phyloP scores from a whole-genome alignment of 2,113 vertebrate genomes.

The Lamprotornis superbus region DNA sequence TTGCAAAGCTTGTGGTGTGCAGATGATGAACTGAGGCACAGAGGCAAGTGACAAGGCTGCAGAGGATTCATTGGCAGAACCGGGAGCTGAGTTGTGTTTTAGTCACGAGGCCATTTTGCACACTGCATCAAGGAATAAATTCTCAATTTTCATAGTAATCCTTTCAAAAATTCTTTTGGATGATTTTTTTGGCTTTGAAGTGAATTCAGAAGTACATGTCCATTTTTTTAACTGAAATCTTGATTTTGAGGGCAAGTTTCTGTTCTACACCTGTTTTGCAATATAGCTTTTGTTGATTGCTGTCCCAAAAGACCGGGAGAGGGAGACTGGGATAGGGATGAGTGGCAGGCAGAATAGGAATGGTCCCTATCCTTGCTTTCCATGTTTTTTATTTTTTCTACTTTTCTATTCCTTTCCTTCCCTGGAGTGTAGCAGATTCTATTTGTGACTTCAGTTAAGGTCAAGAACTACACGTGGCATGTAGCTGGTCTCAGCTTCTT shows the following conservation, averaged over 20 bases:
- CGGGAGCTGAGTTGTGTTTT: not conserved
- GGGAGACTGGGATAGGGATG: not conserved
- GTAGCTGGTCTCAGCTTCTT: not conserved
- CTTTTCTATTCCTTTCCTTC: not conserved
- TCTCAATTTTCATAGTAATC: not conserved
- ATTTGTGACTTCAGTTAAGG: not conserved
- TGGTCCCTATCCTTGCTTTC: not conserved
- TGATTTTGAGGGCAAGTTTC: not conserved
- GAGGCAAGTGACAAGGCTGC: not conserved
- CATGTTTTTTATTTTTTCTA: not conserved
- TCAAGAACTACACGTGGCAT: not conserved
- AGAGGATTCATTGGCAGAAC: not conserved
- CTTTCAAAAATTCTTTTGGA: not conserved
- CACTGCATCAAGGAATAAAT: not conserved
- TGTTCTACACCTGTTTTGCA: not conserved
- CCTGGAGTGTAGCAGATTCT: not conserved
- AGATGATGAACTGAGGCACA: not conserved
- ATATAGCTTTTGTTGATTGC: accelerated
- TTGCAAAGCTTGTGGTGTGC: not conserved
- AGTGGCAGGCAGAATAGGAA: not conserved
- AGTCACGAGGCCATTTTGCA: not conserved
- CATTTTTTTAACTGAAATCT: not conserved
- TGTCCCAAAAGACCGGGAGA: not conserved
- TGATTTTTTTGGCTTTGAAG: not conserved
- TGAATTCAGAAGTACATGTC: not conserved